These are phyloP conservation scores for Epinotia ramella DNA, from an alignment of 2,888 invertebrate species.

Conservation along the genomic window DNA sequence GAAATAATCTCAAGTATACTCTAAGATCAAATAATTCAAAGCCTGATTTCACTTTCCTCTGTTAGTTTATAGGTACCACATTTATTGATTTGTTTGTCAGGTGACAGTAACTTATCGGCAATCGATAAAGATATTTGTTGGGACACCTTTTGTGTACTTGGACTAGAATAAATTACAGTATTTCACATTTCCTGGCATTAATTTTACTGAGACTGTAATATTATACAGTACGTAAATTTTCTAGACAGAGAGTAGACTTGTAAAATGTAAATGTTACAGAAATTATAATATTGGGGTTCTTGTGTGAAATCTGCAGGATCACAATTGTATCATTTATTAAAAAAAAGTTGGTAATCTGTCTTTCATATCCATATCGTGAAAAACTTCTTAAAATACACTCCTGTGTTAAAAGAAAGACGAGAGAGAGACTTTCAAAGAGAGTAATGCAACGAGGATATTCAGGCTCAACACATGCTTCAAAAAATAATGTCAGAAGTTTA, in stretches of 20 bases:
- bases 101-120: constrained; percentile 21
- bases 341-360: too few species aligned
- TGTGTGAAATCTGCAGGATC: background rate
- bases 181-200: background rate
- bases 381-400: too few species aligned
- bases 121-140: constrained; percentile 23
- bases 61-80: background rate
- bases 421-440: too few species aligned
- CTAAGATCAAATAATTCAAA: constrained; percentile 11
- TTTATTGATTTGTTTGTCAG: constrained; percentile 26
- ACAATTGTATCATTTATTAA: background rate
- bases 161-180: background rate
- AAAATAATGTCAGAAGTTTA: too few species aligned
- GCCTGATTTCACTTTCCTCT: constrained; percentile 15
- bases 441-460: too few species aligned
- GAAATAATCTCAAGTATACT: background rate
- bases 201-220: background rate
- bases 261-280: background rate
- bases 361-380: too few species aligned
- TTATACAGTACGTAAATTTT: background rate
- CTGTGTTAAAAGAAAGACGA: too few species aligned
- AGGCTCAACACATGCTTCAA: too few species aligned
- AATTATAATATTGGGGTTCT: background rate
- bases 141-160: constrained; percentile 13
- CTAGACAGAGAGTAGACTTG: background rate